Conservation (phyloP, 2,113 vertebrate species). For the Corydoras maculifer region DNA sequence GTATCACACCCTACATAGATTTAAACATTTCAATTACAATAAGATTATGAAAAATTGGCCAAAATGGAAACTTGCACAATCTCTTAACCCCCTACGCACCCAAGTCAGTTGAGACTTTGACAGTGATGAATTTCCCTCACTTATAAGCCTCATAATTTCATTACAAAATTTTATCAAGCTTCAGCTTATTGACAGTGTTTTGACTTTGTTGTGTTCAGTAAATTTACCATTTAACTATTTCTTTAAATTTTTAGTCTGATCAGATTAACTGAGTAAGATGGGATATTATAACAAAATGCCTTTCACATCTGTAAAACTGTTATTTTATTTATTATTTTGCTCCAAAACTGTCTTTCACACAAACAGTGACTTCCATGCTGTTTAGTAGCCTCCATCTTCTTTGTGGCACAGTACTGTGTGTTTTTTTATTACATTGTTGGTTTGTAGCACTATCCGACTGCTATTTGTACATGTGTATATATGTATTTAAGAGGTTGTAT, state of each 20-base stretch:
- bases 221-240: too few relatives aligned
- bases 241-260: too few relatives aligned
- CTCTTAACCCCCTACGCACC: too few relatives aligned
- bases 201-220: not conserved
- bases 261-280: too few relatives aligned
- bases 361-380: slow-evolving; percentile 28
- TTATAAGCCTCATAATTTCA: not conserved
- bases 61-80: too few relatives aligned
- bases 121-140: not conserved
- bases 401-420: slow-evolving; percentile 69
- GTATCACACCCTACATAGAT: not conserved
- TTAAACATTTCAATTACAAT: not conserved
- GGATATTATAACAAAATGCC: too few relatives aligned
- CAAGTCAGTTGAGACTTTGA: not conserved
- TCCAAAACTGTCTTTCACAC: not conserved
- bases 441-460: slow-evolving; percentile 55
- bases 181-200: not conserved
- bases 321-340: too few relatives aligned
- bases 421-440: slow-evolving; percentile 59
- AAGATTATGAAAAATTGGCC: not conserved
- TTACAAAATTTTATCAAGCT: not conserved
- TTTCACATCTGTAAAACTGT: too few relatives aligned
- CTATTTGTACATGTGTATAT: slow-evolving; percentile 68
- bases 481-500: slow-evolving; percentile 65
- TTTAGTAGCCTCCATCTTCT: slow-evolving; percentile 52